These are phyloP conservation scores for Mus caroli DNA, from an alignment of 2,797 vertebrate genomes.

Conservation along the genomic window DNA sequence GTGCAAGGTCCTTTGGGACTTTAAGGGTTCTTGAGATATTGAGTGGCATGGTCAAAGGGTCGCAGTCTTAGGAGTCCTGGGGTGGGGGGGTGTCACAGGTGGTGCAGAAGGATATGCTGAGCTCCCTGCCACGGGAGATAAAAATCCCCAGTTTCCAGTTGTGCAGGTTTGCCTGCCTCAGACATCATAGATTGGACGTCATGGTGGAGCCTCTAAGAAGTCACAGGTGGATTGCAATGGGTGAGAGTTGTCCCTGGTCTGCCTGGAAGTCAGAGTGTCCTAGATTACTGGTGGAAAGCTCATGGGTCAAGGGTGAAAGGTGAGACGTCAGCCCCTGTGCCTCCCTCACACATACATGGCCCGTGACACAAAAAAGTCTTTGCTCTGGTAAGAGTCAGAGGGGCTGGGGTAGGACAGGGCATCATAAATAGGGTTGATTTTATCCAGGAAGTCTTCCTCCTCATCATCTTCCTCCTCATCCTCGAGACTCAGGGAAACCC, in stretches of 20 bases:
- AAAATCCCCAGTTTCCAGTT: slow-evolving; percentile 49
- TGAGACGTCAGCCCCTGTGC: neutral
- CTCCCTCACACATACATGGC: slow-evolving; percentile 87
- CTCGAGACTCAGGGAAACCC: slow-evolving; percentile 71
- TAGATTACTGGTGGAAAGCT: slow-evolving; percentile 39
- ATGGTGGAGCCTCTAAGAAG: neutral
- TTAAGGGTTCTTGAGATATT: neutral
- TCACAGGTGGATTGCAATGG: neutral
- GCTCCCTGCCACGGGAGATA: neutral
- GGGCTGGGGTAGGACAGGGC: slow-evolving; percentile 73
- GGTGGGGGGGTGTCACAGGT: neutral
- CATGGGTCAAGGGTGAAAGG: neutral
- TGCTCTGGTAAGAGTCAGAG: slow-evolving; percentile 78
- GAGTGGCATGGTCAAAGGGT: slow-evolving; percentile 26
- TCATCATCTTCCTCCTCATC: slow-evolving; percentile 62
- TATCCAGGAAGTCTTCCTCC: slow-evolving; percentile 84
- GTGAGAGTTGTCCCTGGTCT: slow-evolving; percentile 39
- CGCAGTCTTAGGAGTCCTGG: neutral
- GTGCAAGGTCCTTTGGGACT: slow-evolving; percentile 32
- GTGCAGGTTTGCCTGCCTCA: slow-evolving; percentile 45
- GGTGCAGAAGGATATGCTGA: neutral
- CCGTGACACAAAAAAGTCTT: slow-evolving; percentile 87
- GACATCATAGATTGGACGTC: slow-evolving; percentile 11
- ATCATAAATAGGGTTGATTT: slow-evolving; percentile 87
- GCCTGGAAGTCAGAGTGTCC: neutral